These are phyloP conservation scores for Drosophila simulans DNA, from an alignment of 1,140 invertebrate species.

Conservation along the genomic window DNA sequence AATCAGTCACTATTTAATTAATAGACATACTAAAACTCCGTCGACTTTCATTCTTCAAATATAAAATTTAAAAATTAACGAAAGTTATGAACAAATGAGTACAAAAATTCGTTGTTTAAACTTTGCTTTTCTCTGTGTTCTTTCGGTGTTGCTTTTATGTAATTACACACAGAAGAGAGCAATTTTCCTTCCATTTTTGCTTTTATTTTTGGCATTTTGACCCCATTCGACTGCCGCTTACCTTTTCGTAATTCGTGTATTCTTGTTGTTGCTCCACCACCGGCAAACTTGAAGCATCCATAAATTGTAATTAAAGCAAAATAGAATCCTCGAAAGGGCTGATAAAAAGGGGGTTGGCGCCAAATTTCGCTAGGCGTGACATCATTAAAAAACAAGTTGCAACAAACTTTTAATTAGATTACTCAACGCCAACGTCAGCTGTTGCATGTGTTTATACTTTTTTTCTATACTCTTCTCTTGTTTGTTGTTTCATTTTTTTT, in stretches of 20 bases:
- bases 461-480: neutral
- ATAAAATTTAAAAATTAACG: too few relatives aligned
- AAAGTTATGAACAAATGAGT: too few relatives aligned
- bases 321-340: slow-evolving; percentile 25
- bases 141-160: slow-evolving; percentile 65
- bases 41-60: too few relatives aligned
- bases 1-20: too few relatives aligned
- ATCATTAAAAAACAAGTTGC: slow-evolving; percentile 61
- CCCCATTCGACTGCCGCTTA: slow-evolving; percentile 41
- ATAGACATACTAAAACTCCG: too few relatives aligned
- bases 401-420: slow-evolving; percentile 80
- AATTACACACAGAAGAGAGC: slow-evolving; percentile 54
- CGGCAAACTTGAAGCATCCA: slow-evolving; percentile 66
- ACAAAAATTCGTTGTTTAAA: too few relatives aligned
- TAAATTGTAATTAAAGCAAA: slow-evolving; percentile 76
- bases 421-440: slow-evolving; percentile 64
- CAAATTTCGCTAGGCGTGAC: slow-evolving; percentile 57
- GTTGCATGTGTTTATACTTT: slow-evolving; percentile 55
- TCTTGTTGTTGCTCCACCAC: slow-evolving; percentile 39
- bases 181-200: neutral
- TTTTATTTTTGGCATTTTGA: slow-evolving; percentile 34
- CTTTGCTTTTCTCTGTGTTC: neutral
- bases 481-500: neutral
- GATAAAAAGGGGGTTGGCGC: slow-evolving; percentile 43
- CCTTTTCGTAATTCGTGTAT: slow-evolving; percentile 40